Base-by-base conservation (phyloP, 2,888 invertebrate genomes). In the Abrostola tripartita region DNA sequence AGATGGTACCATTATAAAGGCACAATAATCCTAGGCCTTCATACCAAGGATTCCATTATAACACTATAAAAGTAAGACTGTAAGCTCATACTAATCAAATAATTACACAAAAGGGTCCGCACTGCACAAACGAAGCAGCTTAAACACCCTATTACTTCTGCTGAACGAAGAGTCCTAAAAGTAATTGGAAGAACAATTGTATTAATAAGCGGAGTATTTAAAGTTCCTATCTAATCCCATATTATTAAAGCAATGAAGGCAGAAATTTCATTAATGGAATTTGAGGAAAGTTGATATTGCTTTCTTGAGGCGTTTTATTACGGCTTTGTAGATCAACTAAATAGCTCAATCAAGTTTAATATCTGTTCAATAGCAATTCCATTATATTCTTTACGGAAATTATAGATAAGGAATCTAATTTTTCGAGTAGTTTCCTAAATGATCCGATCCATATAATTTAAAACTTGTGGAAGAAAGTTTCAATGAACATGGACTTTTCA, bases 131-230 rank as follows among this genome's bases (percentile, higher is more conserved):
- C 40, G 12, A 12, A 38, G 55, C 40, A 55, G 65, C 61, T 75
- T 76, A 65, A 71, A 58, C 52, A 65, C 60, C 65, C 62, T 66
- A 79, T 73, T 76, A 78, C 57, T 68, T 63, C 12, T 36, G n/a
- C 41, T 75, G 71, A 63, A 44, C 47, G 61, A 10, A 40, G 52
- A 61, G 37, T 58, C 47, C 51, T 50, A 51, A 61, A 72, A 64
- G 72, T 67, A 65, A 73, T 73, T 65, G 14, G 37, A 78, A 65
- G 57, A 56, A 61, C 63, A 75, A 71, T 71, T 52, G 47, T 67
- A 60, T 58, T 71, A 71, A 71, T 73, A 63, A 67, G 53, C 41
- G 44, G 60, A 58, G 56, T 70, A 58, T 61, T 74, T 61, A 70
- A 72, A 70, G 54, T 74, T 37, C 49, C 9, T 61, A 52, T 69